Base-by-base conservation (phyloP, 2,797 vertebrate genomes). In the Coregonus suidteri region DNA sequence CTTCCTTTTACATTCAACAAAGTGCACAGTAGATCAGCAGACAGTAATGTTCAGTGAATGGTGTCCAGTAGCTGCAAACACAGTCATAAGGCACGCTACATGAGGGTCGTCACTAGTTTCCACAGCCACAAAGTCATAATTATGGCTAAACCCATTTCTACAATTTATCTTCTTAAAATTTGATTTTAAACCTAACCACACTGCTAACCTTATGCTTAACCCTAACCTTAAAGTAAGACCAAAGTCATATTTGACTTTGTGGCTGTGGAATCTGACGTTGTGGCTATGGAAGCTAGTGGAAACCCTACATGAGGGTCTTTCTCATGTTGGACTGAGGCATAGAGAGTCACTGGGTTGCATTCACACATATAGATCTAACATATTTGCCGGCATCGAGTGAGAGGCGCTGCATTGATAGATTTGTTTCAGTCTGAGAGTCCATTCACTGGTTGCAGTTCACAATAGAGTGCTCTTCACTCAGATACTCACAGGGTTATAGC, bases 11-110 rank as follows among this genome's bases (percentile, higher is more conserved):
- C 41, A 47, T 47, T 89, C 80, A 89, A 89, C 85, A 93, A 93
- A 93, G 90, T 93, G 90, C 91, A 92, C 11, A 9, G 41, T 47
- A 47, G 9, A 47, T 47, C 41, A 47, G 81, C 84, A 77, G 88
- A 78, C 71, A 86, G 83, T 86, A 78, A 64, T 66, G 14, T 65
- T 59, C 41, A 56, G 62, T 68, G 52, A 79, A 75, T 6, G 31
- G 41, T 47, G 64, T 34, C 18, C 41, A 25, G 75, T 6, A 62
- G 6, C 37, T 70, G 68, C 74, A 79, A 18, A 53, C 31, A 79
- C 67, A 75, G 41, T 80, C 9, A 70, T 34, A 18, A 30, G 34
- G 6, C 62, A 52, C 65, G 79, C 79, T 80, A 67, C 35, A 0
- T 68, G 18, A 20, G 76, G 70, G 77, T 74, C 2, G 9, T 47